phyloP scores from a whole-genome alignment of 2,888 invertebrate species.

The Cryptus armator region DNA sequence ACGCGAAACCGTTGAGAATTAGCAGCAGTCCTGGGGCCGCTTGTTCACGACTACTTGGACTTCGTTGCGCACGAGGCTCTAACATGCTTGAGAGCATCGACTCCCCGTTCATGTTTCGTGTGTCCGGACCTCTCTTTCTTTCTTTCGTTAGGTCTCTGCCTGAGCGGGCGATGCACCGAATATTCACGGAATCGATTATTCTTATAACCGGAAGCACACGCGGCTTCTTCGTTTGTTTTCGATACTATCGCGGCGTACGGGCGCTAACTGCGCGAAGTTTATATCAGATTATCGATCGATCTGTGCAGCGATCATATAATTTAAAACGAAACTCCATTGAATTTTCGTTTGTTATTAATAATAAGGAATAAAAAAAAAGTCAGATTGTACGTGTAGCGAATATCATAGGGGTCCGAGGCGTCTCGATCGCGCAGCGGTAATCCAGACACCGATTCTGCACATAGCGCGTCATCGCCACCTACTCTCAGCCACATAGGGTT shows the following conservation, averaged over 20 bases:
- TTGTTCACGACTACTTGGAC: conserved; percentile 30
- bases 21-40: conserved; percentile 67
- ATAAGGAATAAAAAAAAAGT: too few species aligned
- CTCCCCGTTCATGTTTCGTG: conserved; percentile 54
- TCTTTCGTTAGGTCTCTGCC: conserved; percentile 34
- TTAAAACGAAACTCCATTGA: background rate
- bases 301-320: background rate
- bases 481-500: conserved; percentile 18
- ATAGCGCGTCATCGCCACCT: conserved; percentile 29
- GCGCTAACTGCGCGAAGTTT: background rate
- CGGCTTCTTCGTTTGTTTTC: background rate
- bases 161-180: conserved; percentile 64
- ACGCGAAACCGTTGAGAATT: conserved; percentile 73
- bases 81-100: conserved; percentile 67
- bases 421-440: conserved; percentile 14
- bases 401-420: background rate
- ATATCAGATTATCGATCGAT: too few species aligned
- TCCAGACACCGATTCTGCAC: conserved; percentile 36
- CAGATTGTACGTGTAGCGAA: too few species aligned
- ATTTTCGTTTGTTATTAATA: background rate
- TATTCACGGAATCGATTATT: conserved; percentile 67
- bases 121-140: conserved; percentile 36
- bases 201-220: conserved; percentile 61
- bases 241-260: background rate
- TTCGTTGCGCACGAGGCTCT: conserved; percentile 39